Percentiles rank a stretch among this genome's conserved stretches.
Evolutionary conservation across 2,113 vertebrate species (phyloP).

Genomic region (Nesogale talazaci): DNA sequence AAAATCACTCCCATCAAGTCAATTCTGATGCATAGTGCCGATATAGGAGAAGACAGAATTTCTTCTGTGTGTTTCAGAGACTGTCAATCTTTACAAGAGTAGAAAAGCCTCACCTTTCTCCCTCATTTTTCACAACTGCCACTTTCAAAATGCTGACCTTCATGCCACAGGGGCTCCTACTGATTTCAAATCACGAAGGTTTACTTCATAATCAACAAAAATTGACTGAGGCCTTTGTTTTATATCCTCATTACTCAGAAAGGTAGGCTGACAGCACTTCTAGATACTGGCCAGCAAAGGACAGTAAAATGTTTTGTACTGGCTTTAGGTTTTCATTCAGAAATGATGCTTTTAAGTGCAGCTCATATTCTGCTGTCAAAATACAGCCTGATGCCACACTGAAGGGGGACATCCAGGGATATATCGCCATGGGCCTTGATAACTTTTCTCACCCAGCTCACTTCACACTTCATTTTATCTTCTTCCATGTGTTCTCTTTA

Average conservation of each 20-base stretch:
- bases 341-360: background rate
- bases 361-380: background rate
- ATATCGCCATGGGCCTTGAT: rapidly evolving
- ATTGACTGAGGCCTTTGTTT: background rate
- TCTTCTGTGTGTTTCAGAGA: too few relatives aligned
- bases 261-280: background rate
- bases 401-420: background rate
- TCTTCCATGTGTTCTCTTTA: background rate
- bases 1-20: too few relatives aligned
- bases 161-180: background rate
- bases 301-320: background rate
- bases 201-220: background rate
- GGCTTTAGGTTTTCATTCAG: background rate
- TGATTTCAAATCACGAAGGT: background rate
- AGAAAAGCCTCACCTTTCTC: too few relatives aligned
- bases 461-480: background rate
- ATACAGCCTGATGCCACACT: background rate
- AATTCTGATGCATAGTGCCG: too few relatives aligned
- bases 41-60: too few relatives aligned
- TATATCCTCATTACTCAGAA: background rate
- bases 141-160: too few relatives aligned
- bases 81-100: too few relatives aligned
- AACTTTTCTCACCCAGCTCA: background rate
- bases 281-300: background rate
- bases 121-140: too few relatives aligned